phyloP scores from a whole-genome alignment of 2,888 invertebrate genomes.

The Kuschelorhynchus macadamiae region DNA sequence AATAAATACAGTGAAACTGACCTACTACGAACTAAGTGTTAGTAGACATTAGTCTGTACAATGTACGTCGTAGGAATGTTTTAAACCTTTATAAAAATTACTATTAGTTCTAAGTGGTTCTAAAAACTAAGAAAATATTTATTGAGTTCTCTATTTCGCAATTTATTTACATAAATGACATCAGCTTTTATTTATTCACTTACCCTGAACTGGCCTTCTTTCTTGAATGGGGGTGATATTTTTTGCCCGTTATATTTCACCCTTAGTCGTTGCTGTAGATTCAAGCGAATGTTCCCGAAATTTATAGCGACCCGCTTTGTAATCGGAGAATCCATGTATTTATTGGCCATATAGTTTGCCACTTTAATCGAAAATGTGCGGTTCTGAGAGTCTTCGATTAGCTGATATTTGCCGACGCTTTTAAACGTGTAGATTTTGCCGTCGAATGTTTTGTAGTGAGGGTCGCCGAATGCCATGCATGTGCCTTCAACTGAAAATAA shows the following conservation, averaged over 20 bases:
- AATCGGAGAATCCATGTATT: conserved; percentile 91
- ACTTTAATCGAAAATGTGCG: conserved; percentile 89
- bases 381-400: conserved; percentile 87
- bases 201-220: conserved; percentile 61
- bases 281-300: conserved; percentile 82
- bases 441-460: conserved; percentile 96
- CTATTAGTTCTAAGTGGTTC: no score
- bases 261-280: conserved; percentile 87
- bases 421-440: conserved; percentile 94
- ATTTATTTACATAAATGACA: no score
- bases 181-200: not conserved
- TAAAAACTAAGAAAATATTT: no score
- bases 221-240: conserved; percentile 75
- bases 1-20: no score
- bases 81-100: no score
- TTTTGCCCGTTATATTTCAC: conserved; percentile 88
- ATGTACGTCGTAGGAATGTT: no score
- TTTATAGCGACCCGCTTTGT: conserved; percentile 90
- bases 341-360: conserved; percentile 80
- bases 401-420: conserved; percentile 92
- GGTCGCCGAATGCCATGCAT: conserved; percentile 95
- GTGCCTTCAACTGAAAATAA: conserved; percentile 79
- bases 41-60: no score
- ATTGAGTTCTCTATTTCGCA: no score
- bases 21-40: no score